Evolutionary conservation across 2,888 invertebrate genomes (phyloP).

Genomic region (Drosophila meridionalis): DNA sequence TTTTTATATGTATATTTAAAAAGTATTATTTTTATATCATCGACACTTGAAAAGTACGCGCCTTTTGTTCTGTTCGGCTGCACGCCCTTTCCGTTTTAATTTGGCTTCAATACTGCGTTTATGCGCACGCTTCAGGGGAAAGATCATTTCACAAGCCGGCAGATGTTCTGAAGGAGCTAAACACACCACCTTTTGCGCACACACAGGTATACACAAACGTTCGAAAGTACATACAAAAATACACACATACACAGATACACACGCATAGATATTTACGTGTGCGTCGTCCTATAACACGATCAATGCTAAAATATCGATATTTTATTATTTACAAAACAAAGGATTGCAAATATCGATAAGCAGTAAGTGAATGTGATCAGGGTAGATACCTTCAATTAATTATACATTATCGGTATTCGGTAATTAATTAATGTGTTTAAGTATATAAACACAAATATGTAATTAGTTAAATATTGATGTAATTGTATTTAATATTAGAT

Average conservation of each 20-base stretch:
- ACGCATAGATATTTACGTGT: slow-evolving; percentile 6
- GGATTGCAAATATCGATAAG: slow-evolving; percentile 22
- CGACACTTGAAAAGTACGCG: slow-evolving; percentile 16
- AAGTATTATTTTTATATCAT: slow-evolving; percentile 1
- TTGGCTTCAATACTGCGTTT: slow-evolving; percentile 42
- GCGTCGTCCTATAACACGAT: slow-evolving; percentile 22
- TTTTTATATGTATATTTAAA: neutral
- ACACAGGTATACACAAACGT: slow-evolving; percentile 53
- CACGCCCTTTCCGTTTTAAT: slow-evolving; percentile 43
- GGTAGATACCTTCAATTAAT: neutral
- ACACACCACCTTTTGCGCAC: slow-evolving; percentile 54
- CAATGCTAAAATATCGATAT: slow-evolving; percentile 40
- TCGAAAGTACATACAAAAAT: slow-evolving; percentile 23
- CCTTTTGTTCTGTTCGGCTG: slow-evolving; percentile 18
- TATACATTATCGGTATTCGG: neutral
- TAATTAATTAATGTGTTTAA: neutral
- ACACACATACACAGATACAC: slow-evolving; percentile 2
- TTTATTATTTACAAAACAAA: slow-evolving; percentile 1
- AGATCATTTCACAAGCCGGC: slow-evolving; percentile 59
- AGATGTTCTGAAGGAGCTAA: slow-evolving; percentile 49
- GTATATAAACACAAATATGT: neutral
- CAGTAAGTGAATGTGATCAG: neutral
- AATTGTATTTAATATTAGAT: neutral
- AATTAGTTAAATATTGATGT: neutral
- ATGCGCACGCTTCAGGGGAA: slow-evolving; percentile 36